These are phyloP conservation scores for Misgurnus mizolepis DNA, from an alignment of 2,113 vertebrate species.

Conservation along the genomic window DNA sequence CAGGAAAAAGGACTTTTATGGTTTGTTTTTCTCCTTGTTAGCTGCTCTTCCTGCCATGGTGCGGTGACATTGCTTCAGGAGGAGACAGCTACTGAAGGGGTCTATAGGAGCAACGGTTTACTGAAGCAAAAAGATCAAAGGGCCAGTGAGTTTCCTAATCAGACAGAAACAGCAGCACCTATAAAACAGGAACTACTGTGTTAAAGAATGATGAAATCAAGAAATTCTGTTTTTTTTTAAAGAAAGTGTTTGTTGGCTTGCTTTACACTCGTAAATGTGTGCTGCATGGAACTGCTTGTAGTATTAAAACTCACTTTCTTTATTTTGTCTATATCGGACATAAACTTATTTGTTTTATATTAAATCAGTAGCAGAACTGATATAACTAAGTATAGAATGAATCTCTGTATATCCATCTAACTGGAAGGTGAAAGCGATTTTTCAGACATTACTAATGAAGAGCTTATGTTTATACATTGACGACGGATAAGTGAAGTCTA, in stretches of 20 bases:
- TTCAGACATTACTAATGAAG: not conserved
- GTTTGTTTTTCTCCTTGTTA: conserved; percentile 17
- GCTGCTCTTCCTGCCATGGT: conserved; percentile 12
- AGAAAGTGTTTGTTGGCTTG: not conserved
- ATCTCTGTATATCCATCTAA: not conserved
- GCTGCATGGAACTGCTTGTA: no score
- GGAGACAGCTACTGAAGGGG: not conserved
- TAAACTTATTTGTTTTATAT: no score
- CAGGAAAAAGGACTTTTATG: conserved; percentile 25
- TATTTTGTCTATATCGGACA: no score
- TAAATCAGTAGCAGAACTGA: not conserved
- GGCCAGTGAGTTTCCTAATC: not conserved
- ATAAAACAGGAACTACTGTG: not conserved
- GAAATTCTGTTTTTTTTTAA: no score
- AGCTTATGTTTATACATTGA: not conserved
- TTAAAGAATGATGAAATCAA: not conserved
- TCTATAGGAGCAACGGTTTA: not conserved
- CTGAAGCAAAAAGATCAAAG: not conserved
- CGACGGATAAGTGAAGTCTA: not conserved
- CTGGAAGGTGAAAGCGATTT: not conserved
- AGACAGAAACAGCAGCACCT: not conserved
- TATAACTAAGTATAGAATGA: not conserved
- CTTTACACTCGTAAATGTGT: no score
- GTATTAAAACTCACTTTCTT: no score
- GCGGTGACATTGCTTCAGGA: not conserved